Percentiles rank a stretch among this genome's conserved stretches.
Conservation (phyloP, 2,797 vertebrate species). For the Schizopygopsis malacanthus region DNA sequence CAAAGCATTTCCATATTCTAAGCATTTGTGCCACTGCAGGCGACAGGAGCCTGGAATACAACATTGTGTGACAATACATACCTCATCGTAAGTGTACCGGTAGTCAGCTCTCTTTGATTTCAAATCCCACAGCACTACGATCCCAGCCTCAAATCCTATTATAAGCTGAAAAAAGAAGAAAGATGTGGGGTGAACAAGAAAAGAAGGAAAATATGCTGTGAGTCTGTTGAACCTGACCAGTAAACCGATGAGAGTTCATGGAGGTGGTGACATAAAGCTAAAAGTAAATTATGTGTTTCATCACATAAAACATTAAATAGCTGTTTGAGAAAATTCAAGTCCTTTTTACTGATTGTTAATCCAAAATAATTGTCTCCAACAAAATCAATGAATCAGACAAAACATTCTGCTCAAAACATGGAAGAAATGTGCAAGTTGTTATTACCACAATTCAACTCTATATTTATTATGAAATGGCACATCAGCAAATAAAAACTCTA, state of each 20-base stretch:
- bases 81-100: conserved; percentile 98
- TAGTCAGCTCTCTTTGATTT: conserved; percentile 99
- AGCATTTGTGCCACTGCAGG: conserved; percentile 12
- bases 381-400: conserved; percentile 7
- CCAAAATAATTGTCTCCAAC: neutral
- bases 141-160: conserved; percentile 98
- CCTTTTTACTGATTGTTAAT: neutral
- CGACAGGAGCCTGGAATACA: conserved; percentile 24
- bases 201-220: conserved; percentile 61
- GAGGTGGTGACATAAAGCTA: neutral
- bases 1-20: conserved; percentile 44
- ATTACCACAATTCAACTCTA: conserved; percentile 16
- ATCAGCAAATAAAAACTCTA: neutral
- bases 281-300: conserved; percentile 3
- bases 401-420: neutral
- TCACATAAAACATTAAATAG: neutral
- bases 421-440: neutral
- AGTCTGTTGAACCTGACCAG: conserved; percentile 60
- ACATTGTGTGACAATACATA: conserved; percentile 73
- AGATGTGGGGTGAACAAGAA: conserved; percentile 63
- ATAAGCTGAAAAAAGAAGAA: conserved; percentile 86
- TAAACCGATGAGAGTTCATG: conserved; percentile 63
- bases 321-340: neutral
- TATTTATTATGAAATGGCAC: neutral
- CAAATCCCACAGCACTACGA: conserved; percentile 96